Evolutionary conservation across 2,888 invertebrate species (phyloP), one percentile per base, ranked within the genome.

Genomic region (Blastobasis lacticolella): DNA sequence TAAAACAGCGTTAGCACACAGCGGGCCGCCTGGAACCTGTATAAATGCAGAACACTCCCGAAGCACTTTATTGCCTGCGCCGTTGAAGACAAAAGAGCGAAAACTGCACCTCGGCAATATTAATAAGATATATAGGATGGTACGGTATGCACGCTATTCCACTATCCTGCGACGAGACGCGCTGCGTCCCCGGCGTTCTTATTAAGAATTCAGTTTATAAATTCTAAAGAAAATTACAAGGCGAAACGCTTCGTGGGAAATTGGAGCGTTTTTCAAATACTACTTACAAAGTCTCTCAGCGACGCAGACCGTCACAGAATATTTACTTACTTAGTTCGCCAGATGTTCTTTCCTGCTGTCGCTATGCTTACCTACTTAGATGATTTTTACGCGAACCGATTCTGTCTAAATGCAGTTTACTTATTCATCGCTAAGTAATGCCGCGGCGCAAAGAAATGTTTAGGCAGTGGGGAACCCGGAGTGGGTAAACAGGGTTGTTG

Each of bases 41-140:
- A 80, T 83, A 81, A 82, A 81, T 79, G 81, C 81, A 77, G 82
- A 81, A 76, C 80, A 82, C 81, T 85, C 83, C 67, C 78, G 7
- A 40, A 40, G 9, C 40, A 9, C 83, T 82, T 84, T 83, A 84
- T 81, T 82, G 83, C 81, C 73, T 66, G 71, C 63, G 61, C 66
- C 69, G 72, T 70, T 69, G 66, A 68, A 82, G 76, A 85, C 84
- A 86, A 85, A 84, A 81, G 79, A 78, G 78, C 68, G 75, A 73
- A 79, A 78, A 76, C 72, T 67, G 59, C 69, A 67, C 73, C 68
- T 59, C 68, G 69, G 72, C 75, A 79, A 83, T 81, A 79, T 81
- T 81, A 82, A 82, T 79, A 81, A 75, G 75, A 75, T 76, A 75
- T 23, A 23, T 23, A 23, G 23, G 23, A 23, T 23, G 23, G 23